Percentiles rank a stretch among this genome's conserved stretches.
Evolutionary conservation across 2,888 invertebrate genomes (phyloP).

Genomic region (Rhingia rostrata): DNA sequence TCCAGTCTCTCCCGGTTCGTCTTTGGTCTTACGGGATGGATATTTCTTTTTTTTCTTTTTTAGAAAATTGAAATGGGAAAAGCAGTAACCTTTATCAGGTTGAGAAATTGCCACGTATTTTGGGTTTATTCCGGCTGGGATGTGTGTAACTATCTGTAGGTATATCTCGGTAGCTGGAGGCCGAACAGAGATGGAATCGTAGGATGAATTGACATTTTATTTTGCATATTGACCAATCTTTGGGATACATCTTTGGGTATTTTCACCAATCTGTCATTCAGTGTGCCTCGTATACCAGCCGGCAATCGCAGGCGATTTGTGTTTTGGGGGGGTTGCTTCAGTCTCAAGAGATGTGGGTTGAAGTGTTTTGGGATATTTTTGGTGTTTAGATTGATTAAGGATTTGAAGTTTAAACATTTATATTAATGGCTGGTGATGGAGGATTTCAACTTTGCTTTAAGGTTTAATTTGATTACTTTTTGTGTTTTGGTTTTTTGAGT

Average conservation of each 20-base stretch:
- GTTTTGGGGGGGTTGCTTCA: constrained; percentile 34
- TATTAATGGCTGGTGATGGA: constrained; percentile 68
- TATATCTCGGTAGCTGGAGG: constrained; percentile 1
- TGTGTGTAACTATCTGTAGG: constrained; percentile 28
- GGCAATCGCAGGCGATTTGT: constrained; percentile 66
- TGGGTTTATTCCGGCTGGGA: constrained; percentile 30
- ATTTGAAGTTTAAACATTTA: constrained; percentile 72
- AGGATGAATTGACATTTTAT: constrained; percentile 73
- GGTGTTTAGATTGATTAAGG: constrained; percentile 72
- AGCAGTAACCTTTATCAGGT: constrained; percentile 67
- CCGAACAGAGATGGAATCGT: constrained; percentile 17
- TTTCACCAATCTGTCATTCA: constrained; percentile 58
- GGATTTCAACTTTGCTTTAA: constrained; percentile 48
- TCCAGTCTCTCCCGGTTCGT: constrained; percentile 2
- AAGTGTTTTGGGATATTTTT: constrained; percentile 64
- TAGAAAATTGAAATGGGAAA: constrained; percentile 70
- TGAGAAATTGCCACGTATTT: constrained; percentile 72
- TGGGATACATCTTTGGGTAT: constrained; percentile 56
- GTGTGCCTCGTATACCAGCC: constrained; percentile 14
- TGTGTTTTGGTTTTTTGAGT: neutral
- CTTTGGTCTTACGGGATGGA: constrained; percentile 21
- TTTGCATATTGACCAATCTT: constrained; percentile 74
- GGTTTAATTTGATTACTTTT: constrained; percentile 61
- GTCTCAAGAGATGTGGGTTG: constrained; percentile 34
- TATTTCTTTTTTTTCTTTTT: constrained; percentile 15